Evolutionary conservation across 1,140 invertebrate species (phyloP).

Genomic region (Ectropis grisescens): DNA sequence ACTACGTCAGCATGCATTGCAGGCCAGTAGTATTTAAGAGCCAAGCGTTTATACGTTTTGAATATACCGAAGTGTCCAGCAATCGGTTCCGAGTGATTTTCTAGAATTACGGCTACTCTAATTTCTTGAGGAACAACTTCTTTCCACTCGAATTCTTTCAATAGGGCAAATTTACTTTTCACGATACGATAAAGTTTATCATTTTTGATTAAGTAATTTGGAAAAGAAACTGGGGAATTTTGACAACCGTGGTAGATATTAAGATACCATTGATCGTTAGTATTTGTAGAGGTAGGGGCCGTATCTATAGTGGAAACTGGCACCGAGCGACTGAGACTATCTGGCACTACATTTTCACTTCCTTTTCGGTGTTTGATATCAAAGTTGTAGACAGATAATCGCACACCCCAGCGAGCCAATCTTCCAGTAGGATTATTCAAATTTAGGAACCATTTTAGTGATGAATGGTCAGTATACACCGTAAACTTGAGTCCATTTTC

Average conservation of each 20-base stretch:
- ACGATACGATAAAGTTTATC: conserved; percentile 8
- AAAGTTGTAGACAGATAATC: background rate
- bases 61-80: conserved; percentile 36
- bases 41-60: conserved; percentile 26
- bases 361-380: background rate
- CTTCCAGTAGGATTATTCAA: background rate
- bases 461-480: background rate
- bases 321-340: background rate
- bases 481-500: background rate
- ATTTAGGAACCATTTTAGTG: conserved; percentile 1
- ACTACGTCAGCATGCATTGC: conserved; percentile 14
- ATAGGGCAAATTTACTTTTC: conserved; percentile 11
- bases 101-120: conserved; percentile 5
- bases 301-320: background rate
- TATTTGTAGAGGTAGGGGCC: background rate
- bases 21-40: conserved; percentile 13
- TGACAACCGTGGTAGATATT: conserved; percentile 8
- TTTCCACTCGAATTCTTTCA: conserved; percentile 21
- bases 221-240: conserved; percentile 1
- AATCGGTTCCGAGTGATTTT: conserved; percentile 22
- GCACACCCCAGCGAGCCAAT: background rate
- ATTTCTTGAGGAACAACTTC: conserved; percentile 10
- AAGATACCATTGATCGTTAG: conserved; percentile 5
- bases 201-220: conserved; percentile 10
- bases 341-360: background rate